phyloP scores from a whole-genome alignment of 2,888 invertebrate genomes.

The Thereva nobilitata region DNA sequence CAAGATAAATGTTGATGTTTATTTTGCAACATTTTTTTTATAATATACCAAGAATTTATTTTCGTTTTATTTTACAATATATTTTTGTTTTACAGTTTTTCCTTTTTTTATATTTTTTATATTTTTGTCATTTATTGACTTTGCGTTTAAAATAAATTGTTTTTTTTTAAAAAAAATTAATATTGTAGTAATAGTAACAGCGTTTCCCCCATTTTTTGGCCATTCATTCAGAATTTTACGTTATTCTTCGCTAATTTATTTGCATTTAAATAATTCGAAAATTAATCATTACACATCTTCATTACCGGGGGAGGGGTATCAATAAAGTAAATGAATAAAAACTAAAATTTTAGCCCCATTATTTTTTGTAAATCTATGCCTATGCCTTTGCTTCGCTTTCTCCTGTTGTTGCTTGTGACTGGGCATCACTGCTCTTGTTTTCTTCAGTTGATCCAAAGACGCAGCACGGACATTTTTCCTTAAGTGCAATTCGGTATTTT shows the following conservation, averaged over 20 bases:
- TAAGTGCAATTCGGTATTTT: conserved; percentile 75
- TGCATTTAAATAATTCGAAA: too few relatives aligned
- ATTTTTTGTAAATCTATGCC: too few relatives aligned
- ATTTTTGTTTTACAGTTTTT: neutral
- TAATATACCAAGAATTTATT: neutral
- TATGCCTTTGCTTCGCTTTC: conserved; percentile 54
- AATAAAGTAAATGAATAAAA: too few relatives aligned
- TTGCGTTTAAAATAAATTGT: conserved; percentile 19
- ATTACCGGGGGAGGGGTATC: too few relatives aligned
- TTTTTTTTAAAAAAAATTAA: neutral
- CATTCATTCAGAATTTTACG: neutral
- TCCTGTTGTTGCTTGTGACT: conserved; percentile 55
- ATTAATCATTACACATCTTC: too few relatives aligned
- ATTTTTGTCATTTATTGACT: conserved; percentile 14
- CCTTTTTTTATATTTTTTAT: conserved; percentile 18
- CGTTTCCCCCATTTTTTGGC: neutral
- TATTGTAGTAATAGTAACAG: neutral
- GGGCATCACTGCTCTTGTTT: conserved; percentile 53
- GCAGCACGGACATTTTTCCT: conserved; percentile 72
- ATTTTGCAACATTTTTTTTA: neutral
- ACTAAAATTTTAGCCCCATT: too few relatives aligned
- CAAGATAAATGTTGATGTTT: neutral
- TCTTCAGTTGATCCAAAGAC: conserved; percentile 56
- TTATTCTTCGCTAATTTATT: conserved; percentile 23
- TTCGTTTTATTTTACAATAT: neutral